Evolutionary conservation across 2,797 vertebrate genomes (phyloP).

Genomic region (Chlorospingus semifuscus): DNA sequence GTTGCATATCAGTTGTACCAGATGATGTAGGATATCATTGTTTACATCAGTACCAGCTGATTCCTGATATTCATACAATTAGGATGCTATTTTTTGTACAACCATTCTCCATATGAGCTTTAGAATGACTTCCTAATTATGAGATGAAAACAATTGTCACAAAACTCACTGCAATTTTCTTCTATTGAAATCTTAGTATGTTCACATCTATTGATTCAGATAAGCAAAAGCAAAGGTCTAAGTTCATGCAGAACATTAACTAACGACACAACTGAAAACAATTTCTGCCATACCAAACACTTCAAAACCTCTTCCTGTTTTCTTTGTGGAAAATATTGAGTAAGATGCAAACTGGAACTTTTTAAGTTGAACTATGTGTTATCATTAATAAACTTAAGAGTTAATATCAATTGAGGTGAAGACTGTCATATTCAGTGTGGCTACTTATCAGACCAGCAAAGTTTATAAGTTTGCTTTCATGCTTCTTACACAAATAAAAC

Average conservation of each 20-base stretch:
- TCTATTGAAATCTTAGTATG: not conserved
- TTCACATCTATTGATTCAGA: not conserved
- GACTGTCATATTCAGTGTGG: not conserved
- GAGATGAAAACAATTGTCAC: not conserved
- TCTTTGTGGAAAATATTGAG: not conserved
- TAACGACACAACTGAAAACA: not conserved
- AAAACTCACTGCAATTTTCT: not conserved
- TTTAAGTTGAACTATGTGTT: not conserved
- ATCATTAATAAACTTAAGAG: not conserved
- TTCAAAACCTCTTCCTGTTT: not conserved
- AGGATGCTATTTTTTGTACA: not conserved
- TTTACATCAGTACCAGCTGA: not conserved
- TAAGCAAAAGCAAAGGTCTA: not conserved
- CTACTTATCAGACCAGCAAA: not conserved
- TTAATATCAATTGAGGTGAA: not conserved
- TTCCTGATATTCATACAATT: not conserved
- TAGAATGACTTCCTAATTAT: not conserved
- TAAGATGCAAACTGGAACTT: not conserved
- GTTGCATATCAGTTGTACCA: rapidly evolving
- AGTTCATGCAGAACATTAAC: not conserved
- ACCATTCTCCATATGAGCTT: not conserved
- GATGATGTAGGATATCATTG: not conserved
- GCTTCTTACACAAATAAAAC: not conserved
- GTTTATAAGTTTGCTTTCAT: not conserved
- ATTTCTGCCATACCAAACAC: not conserved